Base-by-base conservation (phyloP, 2,888 invertebrate genomes). In the Drosophila limbata region DNA sequence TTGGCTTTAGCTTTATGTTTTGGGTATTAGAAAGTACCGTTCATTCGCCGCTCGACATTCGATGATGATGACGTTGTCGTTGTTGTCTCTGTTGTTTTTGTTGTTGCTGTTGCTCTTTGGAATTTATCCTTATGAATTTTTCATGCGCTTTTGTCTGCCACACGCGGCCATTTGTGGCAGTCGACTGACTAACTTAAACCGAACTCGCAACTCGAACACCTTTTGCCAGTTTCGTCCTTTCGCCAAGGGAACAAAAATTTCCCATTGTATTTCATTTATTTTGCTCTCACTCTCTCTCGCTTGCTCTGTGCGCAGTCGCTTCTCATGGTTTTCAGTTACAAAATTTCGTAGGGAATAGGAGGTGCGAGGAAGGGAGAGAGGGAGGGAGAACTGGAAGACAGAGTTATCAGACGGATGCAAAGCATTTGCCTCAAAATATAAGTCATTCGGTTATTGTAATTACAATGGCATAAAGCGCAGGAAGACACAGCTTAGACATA, bases 91-190 rank as follows among this genome's bases (percentile, higher is more conserved):
- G 52, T 52, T 59, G 55, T n/a, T 51, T 47, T 17, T 39, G 35
- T 25, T 21, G 40, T 15, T 61, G 61, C 31, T 45, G 28, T 39
- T 21, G 21, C 45, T n/a, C 37, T 31, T 50, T 56, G 35, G 59
- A 59, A 37, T 52, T 52, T 59, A 25, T 59, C 8, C 76, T 78
- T 71, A 90, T 90, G 81, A 89, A 90, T 90, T 86, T 88, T 90
- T 90, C 79, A 90, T 90, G 90, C 90, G 91, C 90, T 87, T 81
- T 79, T 81, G 85, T 89, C 90, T 87, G 89, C 91, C 90, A 80
- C 81, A 78, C 90, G 81, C 81, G 74, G 81, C 86, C 89, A 89
- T 88, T 88, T 81, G 75, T 81, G 84, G 86, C 86, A 79, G 84
- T 81, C 81, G 90, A 91, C 91, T 91, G 85, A 91, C 69, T 83